phyloP scores from a whole-genome alignment of 30 jellyfish, hydroid and myxozoan species.

The Pseudorhiza aurosa region DNA sequence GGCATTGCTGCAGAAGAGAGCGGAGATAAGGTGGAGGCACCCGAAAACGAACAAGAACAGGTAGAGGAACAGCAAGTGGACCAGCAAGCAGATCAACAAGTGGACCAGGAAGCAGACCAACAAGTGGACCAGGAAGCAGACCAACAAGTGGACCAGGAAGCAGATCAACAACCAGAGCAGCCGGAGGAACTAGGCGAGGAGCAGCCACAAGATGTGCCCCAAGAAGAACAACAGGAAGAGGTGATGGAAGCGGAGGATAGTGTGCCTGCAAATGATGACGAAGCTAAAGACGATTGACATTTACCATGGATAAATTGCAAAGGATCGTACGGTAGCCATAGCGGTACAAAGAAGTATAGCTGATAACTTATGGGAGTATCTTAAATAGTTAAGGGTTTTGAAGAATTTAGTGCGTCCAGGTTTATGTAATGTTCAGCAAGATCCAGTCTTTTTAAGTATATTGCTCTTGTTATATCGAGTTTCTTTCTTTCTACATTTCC shows the following conservation, averaged over 20 bases:
- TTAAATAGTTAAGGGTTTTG: too few species aligned
- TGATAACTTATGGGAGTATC: too few species aligned
- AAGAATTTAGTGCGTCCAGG: too few species aligned
- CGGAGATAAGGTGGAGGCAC: slow-evolving; percentile 21
- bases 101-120: slow-evolving; percentile 37
- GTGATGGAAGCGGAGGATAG: slow-evolving; percentile 37
- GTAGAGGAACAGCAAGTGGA: slow-evolving; percentile 22
- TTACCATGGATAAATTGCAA: too few species aligned
- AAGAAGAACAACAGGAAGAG: slow-evolving; percentile 16
- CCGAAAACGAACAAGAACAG: slow-evolving; percentile 7
- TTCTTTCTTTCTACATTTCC: too few species aligned
- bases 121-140: slow-evolving; percentile 31
- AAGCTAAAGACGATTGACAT: slow-evolving; percentile 9
- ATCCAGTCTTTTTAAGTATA: too few species aligned
- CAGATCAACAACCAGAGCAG: neutral
- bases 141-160: slow-evolving; percentile 6
- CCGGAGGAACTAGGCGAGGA: slow-evolving; percentile 8
- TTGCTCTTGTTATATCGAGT: too few species aligned
- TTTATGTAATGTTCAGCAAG: too few species aligned
- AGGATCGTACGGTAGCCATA: too few species aligned
- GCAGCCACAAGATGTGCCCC: neutral
- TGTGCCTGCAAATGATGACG: slow-evolving; percentile 2
- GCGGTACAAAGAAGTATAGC: too few species aligned
- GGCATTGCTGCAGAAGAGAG: slow-evolving; percentile 8
- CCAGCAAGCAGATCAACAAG: slow-evolving; percentile 39